Base-by-base conservation (phyloP, 2,888 invertebrate species). In the Dryobota labecula region DNA sequence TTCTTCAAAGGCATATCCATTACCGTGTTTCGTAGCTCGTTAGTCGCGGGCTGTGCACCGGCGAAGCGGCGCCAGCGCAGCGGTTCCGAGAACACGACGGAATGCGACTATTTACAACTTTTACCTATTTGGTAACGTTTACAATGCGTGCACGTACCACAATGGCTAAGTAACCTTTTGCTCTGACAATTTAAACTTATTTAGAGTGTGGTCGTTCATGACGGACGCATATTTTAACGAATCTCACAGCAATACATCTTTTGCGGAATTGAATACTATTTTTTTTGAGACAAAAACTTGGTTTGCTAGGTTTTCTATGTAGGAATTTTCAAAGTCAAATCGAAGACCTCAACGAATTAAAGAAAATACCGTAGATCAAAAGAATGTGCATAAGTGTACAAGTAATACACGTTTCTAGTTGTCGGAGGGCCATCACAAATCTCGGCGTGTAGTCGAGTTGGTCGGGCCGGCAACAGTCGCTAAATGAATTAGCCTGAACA, bases 71-170 rank as follows among this genome's bases (percentile, higher is more conserved):
- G 94, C 94, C 94, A 91, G 86, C 83, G 86, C 87, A 84, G 89
- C 89, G 86, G 88, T 95, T 94, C 94, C 91, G 87, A 93, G 94
- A 95, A 95, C 92, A 89, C 91, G 84, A 86, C 86, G 94, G 94
- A 93, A 94, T 94, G 94, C 92, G 92, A 93, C 94, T 94, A 93
- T 95, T 95, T 94, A 94, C 93, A 94, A 94, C 93, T 93, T 94
- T 95, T 94, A 94, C 95, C 94, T 95, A 95, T 94, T 94, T 93
- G 92, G 93, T 92, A 94, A 92, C 93, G 92, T 94, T 94, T 92
- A 94, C 92, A 94, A 92, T 90, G 89, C 92, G 89, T 89, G 90
- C 92, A 94, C 93, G 94, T 92, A 93, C 88, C 84, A 85, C 87
- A 86, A 85, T 87, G 84, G 86, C 88, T 89, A 90, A 89, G 87